These are phyloP conservation scores for Todus mexicanus DNA, from an alignment of 2,797 vertebrate genomes.

Conservation along the genomic window DNA sequence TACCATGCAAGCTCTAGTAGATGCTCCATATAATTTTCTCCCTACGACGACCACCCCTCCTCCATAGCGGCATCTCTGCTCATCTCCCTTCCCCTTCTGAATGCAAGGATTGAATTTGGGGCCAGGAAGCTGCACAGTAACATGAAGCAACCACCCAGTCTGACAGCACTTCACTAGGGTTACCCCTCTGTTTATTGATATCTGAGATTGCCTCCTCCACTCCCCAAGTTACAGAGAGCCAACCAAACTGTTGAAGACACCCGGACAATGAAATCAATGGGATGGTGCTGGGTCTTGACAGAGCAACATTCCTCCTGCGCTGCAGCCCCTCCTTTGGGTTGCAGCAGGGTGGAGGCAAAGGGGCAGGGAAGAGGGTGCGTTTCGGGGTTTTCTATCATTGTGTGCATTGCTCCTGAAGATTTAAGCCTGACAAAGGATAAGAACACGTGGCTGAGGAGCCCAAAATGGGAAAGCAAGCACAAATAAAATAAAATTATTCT, in stretches of 20 bases:
- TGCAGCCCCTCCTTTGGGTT: not conserved
- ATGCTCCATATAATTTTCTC: conserved; percentile 57
- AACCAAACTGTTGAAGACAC: not conserved
- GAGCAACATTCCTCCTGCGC: not conserved
- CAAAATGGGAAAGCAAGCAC: not conserved
- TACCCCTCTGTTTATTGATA: fast-evolving
- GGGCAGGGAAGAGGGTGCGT: not conserved
- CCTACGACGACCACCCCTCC: not conserved
- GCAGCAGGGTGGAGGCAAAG: fast-evolving
- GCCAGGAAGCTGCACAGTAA: not conserved
- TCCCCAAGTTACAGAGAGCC: not conserved
- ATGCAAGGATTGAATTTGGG: not conserved
- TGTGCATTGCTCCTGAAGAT: not conserved
- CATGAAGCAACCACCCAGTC: not conserved
- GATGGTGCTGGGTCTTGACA: not conserved
- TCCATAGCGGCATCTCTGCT: not conserved
- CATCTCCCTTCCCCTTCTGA: not conserved
- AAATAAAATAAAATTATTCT: conserved; percentile 46
- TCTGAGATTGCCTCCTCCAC: not conserved
- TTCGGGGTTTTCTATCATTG: not conserved
- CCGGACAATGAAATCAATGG: conserved; percentile 2
- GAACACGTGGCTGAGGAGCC: not conserved
- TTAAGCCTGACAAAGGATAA: not conserved
- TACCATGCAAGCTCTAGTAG: conserved; percentile 40
- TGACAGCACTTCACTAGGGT: not conserved